Evolutionary conservation across 2,888 invertebrate genomes (phyloP), one percentile per base, ranked within the genome.

Genomic region (Eurytoma adleriae): DNA sequence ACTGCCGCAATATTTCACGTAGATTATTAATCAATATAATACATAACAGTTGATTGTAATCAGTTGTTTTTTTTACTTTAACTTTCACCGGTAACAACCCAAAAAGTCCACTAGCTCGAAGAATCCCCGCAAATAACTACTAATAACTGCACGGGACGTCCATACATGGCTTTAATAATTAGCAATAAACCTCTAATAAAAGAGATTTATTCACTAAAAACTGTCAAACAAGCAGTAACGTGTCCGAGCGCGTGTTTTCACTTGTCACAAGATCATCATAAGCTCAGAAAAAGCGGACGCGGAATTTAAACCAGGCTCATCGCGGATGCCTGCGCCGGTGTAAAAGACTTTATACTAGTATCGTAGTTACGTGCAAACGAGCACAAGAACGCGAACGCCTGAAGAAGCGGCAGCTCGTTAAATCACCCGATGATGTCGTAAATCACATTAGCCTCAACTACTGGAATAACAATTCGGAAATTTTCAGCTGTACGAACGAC

Each of bases 391-490:
- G 30, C 56, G 56, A 77, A 48, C 62, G 68, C 12, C 70, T 24
- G 24, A 13, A 68, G 14, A 30, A 57, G 61, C 61, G 66, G 27
- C 30, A n/a, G 64, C 56, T 70, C 77, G 74, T 79, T 79, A 79
- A 79, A 79, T 79, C 74, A 79, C 69, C 62, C 79, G 74, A 73
- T 79, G 79, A 74, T 74, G 79, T 74, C 79, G 74, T 79, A 74
- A 79, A 79, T 79, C 79, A 79, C 79, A 70, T 74, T 73, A 69
- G 73, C 68, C 62, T 30, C 54, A 24, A 24, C 54, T 40, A 64
- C 48, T 59, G 59, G 72, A 64, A 74, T 79, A 79, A 73, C 69
- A 79, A 73, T 74, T 24, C 57, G 50, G 50, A 57, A 79, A 69
- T 68, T 62, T 73, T 73, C 24, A 62, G n/a, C 61, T 78, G 50